These are phyloP conservation scores for Physocephala rufipes DNA, from an alignment of 2,888 invertebrate genomes.

Conservation along the genomic window DNA sequence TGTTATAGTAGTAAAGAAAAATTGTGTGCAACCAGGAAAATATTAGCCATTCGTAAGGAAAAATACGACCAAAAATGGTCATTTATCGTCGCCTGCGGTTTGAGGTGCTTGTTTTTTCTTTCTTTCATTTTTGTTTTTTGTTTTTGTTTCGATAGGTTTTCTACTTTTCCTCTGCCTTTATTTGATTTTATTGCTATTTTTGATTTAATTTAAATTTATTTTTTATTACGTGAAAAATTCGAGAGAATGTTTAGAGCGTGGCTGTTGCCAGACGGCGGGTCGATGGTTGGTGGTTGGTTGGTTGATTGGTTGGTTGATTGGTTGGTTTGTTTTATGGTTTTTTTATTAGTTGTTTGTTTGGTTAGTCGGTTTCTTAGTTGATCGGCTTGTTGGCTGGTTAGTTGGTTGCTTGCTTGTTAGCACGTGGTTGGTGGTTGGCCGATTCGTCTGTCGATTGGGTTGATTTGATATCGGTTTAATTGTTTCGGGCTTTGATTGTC, in stretches of 20 bases:
- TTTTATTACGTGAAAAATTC: constrained; percentile 11
- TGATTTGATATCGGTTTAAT: too few relatives aligned
- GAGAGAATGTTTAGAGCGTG: too few relatives aligned
- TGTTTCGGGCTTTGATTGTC: too few relatives aligned
- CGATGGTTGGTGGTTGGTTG: neutral
- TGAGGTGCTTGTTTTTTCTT: neutral
- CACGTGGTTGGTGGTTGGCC: neutral
- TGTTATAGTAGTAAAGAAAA: neutral
- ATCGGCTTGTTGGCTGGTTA: neutral
- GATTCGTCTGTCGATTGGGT: too few relatives aligned
- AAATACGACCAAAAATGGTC: constrained; percentile 13
- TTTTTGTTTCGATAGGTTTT: neutral
- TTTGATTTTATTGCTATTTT: constrained; percentile 6
- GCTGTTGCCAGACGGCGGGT: too few relatives aligned
- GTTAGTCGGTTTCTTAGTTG: neutral
- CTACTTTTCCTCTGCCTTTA: neutral
- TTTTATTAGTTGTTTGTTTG: neutral
- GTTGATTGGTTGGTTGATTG: neutral
- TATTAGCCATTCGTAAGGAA: constrained; percentile 13
- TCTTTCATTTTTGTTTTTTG: neutral
- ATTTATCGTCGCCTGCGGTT: constrained; percentile 15
- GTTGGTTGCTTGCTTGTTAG: neutral
- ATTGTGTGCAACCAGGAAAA: constrained; percentile 21
- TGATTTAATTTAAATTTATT: constrained; percentile 30
- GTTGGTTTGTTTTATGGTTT: too few relatives aligned